These are phyloP conservation scores for Rutilus rutilus DNA, from an alignment of 2,113 vertebrate species.

Conservation along the genomic window DNA sequence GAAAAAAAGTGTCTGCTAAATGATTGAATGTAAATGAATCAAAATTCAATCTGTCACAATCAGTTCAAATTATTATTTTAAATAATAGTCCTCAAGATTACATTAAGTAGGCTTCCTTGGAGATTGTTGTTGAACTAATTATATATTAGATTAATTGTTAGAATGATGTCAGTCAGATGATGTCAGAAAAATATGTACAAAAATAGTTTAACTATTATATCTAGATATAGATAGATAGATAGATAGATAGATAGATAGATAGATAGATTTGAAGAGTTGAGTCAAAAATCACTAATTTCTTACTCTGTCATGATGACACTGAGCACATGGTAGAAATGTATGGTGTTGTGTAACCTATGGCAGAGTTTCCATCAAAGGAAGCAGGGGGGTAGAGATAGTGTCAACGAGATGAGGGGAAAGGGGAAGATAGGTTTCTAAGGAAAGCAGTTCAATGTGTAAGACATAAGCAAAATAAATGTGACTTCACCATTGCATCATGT, in stretches of 20 bases:
- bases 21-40: too few relatives aligned
- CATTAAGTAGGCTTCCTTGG: background rate
- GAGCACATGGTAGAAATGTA: background rate
- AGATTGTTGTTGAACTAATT: background rate
- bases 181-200: too few relatives aligned
- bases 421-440: background rate
- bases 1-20: background rate
- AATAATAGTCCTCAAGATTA: background rate
- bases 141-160: too few relatives aligned
- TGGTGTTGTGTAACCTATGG: background rate
- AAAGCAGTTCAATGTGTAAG: background rate
- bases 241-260: conserved; percentile 3
- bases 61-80: background rate
- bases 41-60: background rate
- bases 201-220: too few relatives aligned
- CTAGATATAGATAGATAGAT: conserved; percentile 5
- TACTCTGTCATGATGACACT: conserved; percentile 2
- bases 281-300: background rate
- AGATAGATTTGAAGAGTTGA: background rate
- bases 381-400: background rate
- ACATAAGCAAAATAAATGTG: background rate
- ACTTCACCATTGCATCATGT: background rate
- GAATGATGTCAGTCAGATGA: too few relatives aligned
- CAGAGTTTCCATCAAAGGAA: conserved; percentile 31
- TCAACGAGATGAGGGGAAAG: background rate